A percentile compares a stretch with the other conserved stretches of the same genome.
phyloP scores from a whole-genome alignment of 2,888 invertebrate genomes.

The Pollenia griseotomentosa region DNA sequence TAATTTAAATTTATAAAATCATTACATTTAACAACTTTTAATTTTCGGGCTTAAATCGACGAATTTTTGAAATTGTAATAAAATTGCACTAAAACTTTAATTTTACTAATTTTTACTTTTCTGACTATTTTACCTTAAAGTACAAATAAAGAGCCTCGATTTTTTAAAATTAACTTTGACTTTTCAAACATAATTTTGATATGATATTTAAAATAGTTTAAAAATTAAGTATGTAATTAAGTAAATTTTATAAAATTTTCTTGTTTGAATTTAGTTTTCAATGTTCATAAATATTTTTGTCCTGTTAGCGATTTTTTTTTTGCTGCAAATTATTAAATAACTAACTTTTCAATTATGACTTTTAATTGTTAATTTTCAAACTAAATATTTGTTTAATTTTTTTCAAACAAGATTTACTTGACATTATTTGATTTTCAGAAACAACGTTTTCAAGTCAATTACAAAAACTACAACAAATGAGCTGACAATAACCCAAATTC shows the following conservation, averaged over 20 bases:
- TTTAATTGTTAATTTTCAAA: neutral
- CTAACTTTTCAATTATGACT: neutral
- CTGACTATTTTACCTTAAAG: neutral
- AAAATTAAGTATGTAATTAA: too few relatives aligned
- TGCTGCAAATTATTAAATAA: too few relatives aligned
- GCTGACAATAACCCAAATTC: slow-evolving; percentile 45
- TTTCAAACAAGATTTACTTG: slow-evolving; percentile 60
- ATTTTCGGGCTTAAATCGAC: neutral
- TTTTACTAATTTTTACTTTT: neutral
- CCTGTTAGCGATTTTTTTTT: too few relatives aligned
- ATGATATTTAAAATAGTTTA: too few relatives aligned
- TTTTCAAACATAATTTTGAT: neutral
- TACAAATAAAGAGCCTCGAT: neutral
- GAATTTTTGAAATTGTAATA: neutral
- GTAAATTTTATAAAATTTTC: too few relatives aligned
- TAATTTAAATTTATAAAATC: too few relatives aligned
- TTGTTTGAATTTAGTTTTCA: too few relatives aligned
- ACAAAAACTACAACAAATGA: slow-evolving; percentile 13
- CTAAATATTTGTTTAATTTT: slow-evolving; percentile 3
- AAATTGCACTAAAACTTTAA: neutral
- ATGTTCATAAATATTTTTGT: too few relatives aligned
- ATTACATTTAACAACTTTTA: neutral
- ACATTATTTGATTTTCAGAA: slow-evolving; percentile 48
- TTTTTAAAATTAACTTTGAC: slow-evolving; percentile 2
- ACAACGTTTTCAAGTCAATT: neutral